A percentile compares a stretch with the other conserved stretches of the same genome.
Evolutionary conservation across 2,113 vertebrate genomes (phyloP).

Genomic region (Hystrix cristata): DNA sequence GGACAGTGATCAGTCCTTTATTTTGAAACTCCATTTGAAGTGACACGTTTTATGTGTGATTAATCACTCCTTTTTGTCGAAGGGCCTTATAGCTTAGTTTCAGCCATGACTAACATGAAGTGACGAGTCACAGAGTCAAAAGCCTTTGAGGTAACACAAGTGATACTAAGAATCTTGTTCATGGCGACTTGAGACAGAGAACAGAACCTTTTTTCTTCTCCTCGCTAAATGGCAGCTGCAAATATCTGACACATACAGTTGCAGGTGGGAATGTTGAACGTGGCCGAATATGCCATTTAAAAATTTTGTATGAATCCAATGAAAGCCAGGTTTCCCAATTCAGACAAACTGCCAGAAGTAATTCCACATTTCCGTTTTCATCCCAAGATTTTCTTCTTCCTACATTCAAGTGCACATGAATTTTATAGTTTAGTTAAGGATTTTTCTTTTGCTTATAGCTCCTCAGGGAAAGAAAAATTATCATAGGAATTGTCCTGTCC

Average conservation of each 20-base stretch:
- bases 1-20: not conserved
- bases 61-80: not conserved
- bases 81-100: not conserved
- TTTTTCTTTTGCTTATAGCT: not conserved
- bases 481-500: not conserved
- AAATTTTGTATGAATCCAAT: not conserved
- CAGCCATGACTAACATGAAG: not conserved
- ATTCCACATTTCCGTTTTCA: not conserved
- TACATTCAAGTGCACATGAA: not conserved
- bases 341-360: not conserved
- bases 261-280: not conserved
- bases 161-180: not conserved
- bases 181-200: not conserved
- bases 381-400: not conserved
- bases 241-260: not conserved
- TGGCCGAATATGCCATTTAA: not conserved
- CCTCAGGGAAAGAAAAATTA: not conserved
- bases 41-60: not conserved
- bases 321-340: slow-evolving; percentile 12
- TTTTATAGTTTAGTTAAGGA: not conserved
- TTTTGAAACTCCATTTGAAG: slow-evolving; percentile 4
- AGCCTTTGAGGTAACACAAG: not conserved
- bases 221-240: not conserved
- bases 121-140: not conserved
- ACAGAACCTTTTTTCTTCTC: not conserved